Evolutionary conservation across 2,113 vertebrate genomes (phyloP), one percentile per base, ranked within the genome.

Genomic region (Lagopus leucura): DNA sequence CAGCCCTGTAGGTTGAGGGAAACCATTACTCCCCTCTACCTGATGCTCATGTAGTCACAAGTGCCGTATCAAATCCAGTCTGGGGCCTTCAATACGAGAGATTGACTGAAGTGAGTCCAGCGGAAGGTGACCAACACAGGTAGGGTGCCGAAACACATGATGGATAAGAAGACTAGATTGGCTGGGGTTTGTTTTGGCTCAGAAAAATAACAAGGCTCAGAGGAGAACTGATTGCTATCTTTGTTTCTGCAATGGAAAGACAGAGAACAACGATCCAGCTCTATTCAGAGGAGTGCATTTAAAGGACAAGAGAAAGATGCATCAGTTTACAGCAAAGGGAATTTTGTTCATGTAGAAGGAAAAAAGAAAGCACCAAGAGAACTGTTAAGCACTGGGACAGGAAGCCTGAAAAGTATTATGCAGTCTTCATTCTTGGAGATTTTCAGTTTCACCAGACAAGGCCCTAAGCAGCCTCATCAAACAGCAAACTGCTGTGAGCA

Each of bases 361-460:
- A 63, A 78, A 85, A 40, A 36, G n/a, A 81, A 38, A 38, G 11
- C 3, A 48, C 34, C 7, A 6, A 50, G 30, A 61, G 10, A 70
- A 27, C 27, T 66, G 43, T 34, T 72, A 65, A 64, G 38, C 27
- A 7, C 27, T 89, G 48, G 18, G 72, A 61, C 43, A 89, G 64
- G 21, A 58, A 40, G 43, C 11, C 1, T 2, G 24, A 81, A 25
- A 20, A 60, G 24, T 73, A 40, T 63, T 69, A 28, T 4, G 12
- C 42, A 57, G 13, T 57, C 28, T 11, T 9, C 48, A 13, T 38
- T 81, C 15, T 87, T 85, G 24, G 21, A 61, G n/a, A 42, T 70
- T 60, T 61, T 93, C 43, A 61, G 25, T 91, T 79, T 64, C 21
- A 92, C 7, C 18, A 86, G 45, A 66, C 43, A 86, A 86, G 71